Evolutionary conservation across 2,888 invertebrate species (phyloP), one percentile per base, ranked within the genome.

Genomic region (Orthosia gothica): DNA sequence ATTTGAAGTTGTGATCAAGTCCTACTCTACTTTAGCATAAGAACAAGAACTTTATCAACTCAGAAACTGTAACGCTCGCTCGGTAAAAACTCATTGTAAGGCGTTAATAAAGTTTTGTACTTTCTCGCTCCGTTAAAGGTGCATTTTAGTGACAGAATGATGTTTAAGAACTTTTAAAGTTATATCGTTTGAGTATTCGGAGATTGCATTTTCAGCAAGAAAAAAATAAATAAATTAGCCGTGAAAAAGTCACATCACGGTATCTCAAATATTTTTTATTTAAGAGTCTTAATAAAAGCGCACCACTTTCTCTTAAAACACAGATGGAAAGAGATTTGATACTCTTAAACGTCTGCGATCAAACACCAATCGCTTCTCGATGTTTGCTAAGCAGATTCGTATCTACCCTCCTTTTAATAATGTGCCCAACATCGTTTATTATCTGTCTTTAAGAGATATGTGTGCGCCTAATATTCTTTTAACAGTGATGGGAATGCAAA

Each of bases 401-500:
- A 81, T 81, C 74, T 70, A 68, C 81, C 78, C 78, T 67, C 69
- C 45, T 61, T 80, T 67, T 81, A 81, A 70, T 81, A 81, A 67
- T 32, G 72, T 18, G 55, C 58, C 64, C 55, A 70, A 72, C 49
- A 70, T 75, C 70, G 59, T 80, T 77, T 80, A 76, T 84, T 80
- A 77, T 73, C 50, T 68, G 73, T 47, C 75, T 74, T 45, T 65
- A 62, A 71, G 71, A 71, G 32, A 65, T 75, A 70, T 69, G 64
- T 74, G 72, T 54, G 70, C 32, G 55, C 54, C 74, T 84, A 70
- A 82, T 84, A 77, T 58, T 23, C 70, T 64, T 70, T 76, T 64
- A 70, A 67, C 23, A 74, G 68, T 69, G 61, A 76, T 59, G 73
- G 70, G 63, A 72, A 61, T 50, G 57, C 40, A 40, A 40, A 49